Evolutionary conservation across 35 echinoderm and acorn worm species (phyloP), one percentile per base, ranked within the genome.

Genomic region (Apostichopus parvimensis): DNA sequence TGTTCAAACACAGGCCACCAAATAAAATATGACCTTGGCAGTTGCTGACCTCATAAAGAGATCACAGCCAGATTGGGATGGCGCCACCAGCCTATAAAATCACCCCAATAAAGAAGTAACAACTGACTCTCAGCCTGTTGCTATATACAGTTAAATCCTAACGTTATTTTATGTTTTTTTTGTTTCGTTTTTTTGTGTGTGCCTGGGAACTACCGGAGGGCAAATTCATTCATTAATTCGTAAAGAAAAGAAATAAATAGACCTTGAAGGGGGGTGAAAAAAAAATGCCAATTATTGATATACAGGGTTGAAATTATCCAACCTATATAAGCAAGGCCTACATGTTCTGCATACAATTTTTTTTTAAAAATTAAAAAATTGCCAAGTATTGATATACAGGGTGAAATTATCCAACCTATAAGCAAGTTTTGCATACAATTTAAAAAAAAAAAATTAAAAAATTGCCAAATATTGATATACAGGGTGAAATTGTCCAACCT

Each of bases 11-110:
- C 54, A 58, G 81, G 81, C 53, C n/a, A 22, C 55, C 81, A 55
- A 59, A 84, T 84, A 84, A 84, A 84, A 84, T 84, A 84, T 84
- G 81, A 84, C 81, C 81, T 84, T 84, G 81, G 81, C 55, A 58
- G 57, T 22, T 22, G 53, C 25, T 84, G 81, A 84, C 81, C 81
- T 55, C 81, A 84, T 84, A 84, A 84, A 84, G 54, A 84, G 81
- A 84, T 84, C 81, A 54, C 13, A 84, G 57, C 18, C 81, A 58
- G 55, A 56, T 84, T 59, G 21, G 17, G 55, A 59, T 58, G 81
- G 81, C 81, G 54, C 81, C 81, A 84, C 57, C 81, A 58, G 15
- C 18, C 81, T 55, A 84, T 84, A 84, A 84, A 84, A 59, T 56
- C 54, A 3, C 56, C 57, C 22, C 81, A 60, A 84, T 84, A 60